Conservation (phyloP, 1,140 invertebrate species). For the Physella acuta region DNA sequence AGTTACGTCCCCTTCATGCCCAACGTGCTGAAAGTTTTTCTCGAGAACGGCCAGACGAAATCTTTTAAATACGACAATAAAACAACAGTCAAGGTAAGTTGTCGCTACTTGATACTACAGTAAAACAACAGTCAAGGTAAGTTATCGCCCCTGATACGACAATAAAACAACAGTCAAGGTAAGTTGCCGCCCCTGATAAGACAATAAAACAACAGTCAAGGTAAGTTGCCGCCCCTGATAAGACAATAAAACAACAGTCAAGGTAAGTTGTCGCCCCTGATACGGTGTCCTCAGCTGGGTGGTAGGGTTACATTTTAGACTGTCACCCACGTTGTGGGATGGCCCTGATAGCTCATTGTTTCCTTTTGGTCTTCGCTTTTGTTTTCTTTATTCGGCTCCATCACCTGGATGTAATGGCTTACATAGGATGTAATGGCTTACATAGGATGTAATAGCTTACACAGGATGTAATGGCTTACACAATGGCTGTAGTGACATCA, state of each 20-base stretch:
- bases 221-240: constrained; percentile 72
- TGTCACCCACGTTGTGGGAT: too few species aligned
- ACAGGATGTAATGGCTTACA: too few species aligned
- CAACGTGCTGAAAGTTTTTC: constrained; percentile 85
- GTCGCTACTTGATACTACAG: constrained; percentile 82
- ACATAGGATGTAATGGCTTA: too few species aligned
- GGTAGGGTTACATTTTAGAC: too few species aligned
- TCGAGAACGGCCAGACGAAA: constrained; percentile 93
- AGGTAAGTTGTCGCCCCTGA: constrained; percentile 64
- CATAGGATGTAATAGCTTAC: too few species aligned
- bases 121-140: constrained; percentile 76
- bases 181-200: constrained; percentile 68
- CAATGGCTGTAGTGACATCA: too few species aligned
- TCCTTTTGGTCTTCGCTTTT: too few species aligned
- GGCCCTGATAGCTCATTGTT: too few species aligned
- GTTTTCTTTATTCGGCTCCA: too few species aligned
- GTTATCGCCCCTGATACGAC: constrained; percentile 72
- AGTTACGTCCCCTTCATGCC: constrained; percentile 84
- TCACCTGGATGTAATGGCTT: too few species aligned
- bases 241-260: constrained; percentile 83
- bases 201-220: constrained; percentile 81
- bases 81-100: constrained; percentile 73
- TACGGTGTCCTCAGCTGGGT: too few species aligned
- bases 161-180: constrained; percentile 78
- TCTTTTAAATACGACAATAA: constrained; percentile 93